phyloP scores from a whole-genome alignment of 2,888 invertebrate species.

The Drosophila niveifrons region DNA sequence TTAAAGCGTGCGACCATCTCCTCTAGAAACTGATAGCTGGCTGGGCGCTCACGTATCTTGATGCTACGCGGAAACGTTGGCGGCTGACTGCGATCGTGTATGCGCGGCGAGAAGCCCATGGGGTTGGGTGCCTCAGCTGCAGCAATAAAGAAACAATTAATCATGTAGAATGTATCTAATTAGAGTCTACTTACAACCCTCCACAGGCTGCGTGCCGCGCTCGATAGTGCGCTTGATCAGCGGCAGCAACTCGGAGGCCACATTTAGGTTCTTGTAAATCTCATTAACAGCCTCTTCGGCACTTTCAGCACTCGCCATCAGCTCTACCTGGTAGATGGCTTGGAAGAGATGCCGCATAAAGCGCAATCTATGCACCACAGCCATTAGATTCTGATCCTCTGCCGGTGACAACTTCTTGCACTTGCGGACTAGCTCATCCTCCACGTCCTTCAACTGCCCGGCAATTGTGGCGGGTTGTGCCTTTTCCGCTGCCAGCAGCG shows the following conservation, averaged over 20 bases:
- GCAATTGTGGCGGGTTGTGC: conserved; percentile 90
- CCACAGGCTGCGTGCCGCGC: conserved; percentile 90
- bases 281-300: conserved; percentile 88
- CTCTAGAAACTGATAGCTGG: conserved; percentile 91
- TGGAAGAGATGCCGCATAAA: conserved; percentile 95
- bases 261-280: conserved; percentile 92
- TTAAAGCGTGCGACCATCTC: conserved; percentile 93
- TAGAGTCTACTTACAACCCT: conserved; percentile 75
- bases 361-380: conserved; percentile 92
- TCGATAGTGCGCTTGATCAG: conserved; percentile 91
- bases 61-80: conserved; percentile 99
- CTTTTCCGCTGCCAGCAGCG: conserved; percentile 91
- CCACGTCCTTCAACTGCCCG: conserved; percentile 93
- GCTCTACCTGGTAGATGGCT: conserved; percentile 87
- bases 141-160: not conserved
- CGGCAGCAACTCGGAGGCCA: conserved; percentile 93
- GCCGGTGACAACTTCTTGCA: conserved; percentile 86
- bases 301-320: conserved; percentile 86
- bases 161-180: too few relatives aligned
- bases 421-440: conserved; percentile 93
- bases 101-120: conserved; percentile 98
- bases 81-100: conserved; percentile 97
- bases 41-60: conserved; percentile 91
- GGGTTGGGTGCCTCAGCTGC: conserved; percentile 89
- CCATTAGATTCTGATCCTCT: conserved; percentile 87